A percentile compares a stretch with the other conserved stretches of the same genome.
Evolutionary conservation across 1,140 invertebrate species (phyloP).

Genomic region (Paraescarpia echinospica): DNA sequence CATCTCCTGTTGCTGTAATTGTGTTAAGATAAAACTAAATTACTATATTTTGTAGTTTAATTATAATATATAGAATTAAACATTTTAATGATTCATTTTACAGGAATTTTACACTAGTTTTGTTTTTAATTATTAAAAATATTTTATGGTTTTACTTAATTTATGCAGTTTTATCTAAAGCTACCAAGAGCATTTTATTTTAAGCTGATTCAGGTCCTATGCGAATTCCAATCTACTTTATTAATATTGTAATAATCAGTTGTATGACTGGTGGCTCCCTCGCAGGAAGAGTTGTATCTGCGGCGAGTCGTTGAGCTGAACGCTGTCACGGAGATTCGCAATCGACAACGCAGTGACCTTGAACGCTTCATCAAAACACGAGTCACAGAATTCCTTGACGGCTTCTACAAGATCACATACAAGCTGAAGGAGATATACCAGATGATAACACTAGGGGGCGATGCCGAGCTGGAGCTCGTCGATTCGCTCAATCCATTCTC

Average conservation of each 20-base stretch:
- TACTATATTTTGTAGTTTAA: too few relatives aligned
- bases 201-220: not conserved
- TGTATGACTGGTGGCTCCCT: slow-evolving; percentile 27
- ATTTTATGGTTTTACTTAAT: too few relatives aligned
- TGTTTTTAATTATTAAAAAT: too few relatives aligned
- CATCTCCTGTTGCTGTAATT: too few relatives aligned
- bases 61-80: too few relatives aligned
- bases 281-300: slow-evolving; percentile 72
- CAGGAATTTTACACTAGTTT: too few relatives aligned
- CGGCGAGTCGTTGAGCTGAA: slow-evolving; percentile 78
- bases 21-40: too few relatives aligned
- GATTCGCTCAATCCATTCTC: slow-evolving; percentile 95
- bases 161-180: not conserved
- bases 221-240: not conserved
- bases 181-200: slow-evolving; percentile 2
- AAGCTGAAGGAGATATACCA: slow-evolving; percentile 73
- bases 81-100: too few relatives aligned
- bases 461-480: slow-evolving; percentile 93
- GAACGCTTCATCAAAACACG: slow-evolving; percentile 72
- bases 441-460: slow-evolving; percentile 97
- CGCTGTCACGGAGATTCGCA: slow-evolving; percentile 74
- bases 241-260: slow-evolving; percentile 23
- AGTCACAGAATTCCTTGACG: slow-evolving; percentile 82
- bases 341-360: slow-evolving; percentile 73
- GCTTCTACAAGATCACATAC: slow-evolving; percentile 85